These are phyloP conservation scores for Chaunax sp. DNA, from an alignment of 2,797 vertebrate species.

Conservation along the genomic window DNA sequence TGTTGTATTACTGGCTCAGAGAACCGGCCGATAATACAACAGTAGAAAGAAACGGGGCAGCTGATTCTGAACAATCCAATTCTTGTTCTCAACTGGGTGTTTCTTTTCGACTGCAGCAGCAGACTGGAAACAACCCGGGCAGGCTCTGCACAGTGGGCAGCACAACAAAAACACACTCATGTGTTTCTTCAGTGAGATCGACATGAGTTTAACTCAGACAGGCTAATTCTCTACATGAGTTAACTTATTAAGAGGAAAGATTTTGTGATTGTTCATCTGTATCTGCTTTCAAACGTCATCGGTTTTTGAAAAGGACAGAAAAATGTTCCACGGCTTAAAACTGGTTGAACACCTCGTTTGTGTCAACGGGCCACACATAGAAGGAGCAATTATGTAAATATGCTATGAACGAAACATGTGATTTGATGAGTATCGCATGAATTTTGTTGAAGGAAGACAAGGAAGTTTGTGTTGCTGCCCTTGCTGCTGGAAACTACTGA, in stretches of 20 bases:
- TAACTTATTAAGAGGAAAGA: background rate
- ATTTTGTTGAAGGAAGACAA: background rate
- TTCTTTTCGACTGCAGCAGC: conserved; percentile 55
- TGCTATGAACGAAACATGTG: background rate
- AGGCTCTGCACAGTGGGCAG: conserved; percentile 24
- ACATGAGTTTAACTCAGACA: no score
- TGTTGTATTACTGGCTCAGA: conserved; percentile 57
- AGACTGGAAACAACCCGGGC: conserved; percentile 50
- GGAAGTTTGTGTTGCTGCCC: no score
- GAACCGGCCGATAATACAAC: background rate
- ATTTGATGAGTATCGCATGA: background rate
- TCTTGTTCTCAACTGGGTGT: conserved; percentile 72
- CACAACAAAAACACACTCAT: conserved; percentile 41
- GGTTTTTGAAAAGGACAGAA: background rate
- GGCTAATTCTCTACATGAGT: no score
- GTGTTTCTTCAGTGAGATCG: conserved; percentile 6
- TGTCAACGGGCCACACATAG: no score
- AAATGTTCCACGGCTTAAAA: background rate
- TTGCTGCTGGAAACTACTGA: no score
- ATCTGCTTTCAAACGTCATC: background rate
- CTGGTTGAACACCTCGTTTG: background rate
- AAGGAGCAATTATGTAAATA: no score
- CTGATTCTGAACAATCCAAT: conserved; percentile 66
- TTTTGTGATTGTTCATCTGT: background rate
- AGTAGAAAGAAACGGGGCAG: conserved; percentile 30